Evolutionary conservation across 2,888 invertebrate species (phyloP).

Genomic region (Tetropium fuscum): DNA sequence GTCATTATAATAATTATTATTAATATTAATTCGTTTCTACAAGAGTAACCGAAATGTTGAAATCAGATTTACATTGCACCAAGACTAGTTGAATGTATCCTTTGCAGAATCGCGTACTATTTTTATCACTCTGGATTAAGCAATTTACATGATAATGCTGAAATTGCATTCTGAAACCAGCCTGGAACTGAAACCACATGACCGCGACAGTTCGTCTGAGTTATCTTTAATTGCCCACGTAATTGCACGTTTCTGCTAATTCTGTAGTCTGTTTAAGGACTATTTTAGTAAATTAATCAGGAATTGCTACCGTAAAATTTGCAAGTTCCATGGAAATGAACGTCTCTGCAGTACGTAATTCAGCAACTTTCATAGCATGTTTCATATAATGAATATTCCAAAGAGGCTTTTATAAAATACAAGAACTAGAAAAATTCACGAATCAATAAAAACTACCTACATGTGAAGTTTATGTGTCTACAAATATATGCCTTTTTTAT

Average conservation of each 20-base stretch:
- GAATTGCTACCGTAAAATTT: constrained; percentile 22
- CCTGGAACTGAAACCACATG: constrained; percentile 30
- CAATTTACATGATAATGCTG: constrained; percentile 33
- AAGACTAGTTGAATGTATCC: too few relatives aligned
- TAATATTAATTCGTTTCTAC: too few relatives aligned
- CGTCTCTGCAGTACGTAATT: too few relatives aligned
- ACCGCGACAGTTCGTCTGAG: constrained; percentile 30
- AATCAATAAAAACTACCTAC: too few relatives aligned
- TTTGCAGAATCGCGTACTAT: constrained; percentile 1
- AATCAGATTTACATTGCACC: too few relatives aligned
- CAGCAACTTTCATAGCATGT: not conserved
- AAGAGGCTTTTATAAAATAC: too few relatives aligned
- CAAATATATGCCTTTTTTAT: too few relatives aligned
- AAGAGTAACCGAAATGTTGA: too few relatives aligned
- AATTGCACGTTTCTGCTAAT: constrained; percentile 24
- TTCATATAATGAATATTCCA: not conserved
- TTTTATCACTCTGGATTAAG: constrained; percentile 28
- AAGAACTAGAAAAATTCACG: too few relatives aligned
- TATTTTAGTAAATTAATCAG: constrained; percentile 27
- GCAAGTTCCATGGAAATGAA: constrained; percentile 11
- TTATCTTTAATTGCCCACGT: constrained; percentile 26
- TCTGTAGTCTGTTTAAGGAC: constrained; percentile 8
- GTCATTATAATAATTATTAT: too few relatives aligned
- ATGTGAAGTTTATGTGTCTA: too few relatives aligned
- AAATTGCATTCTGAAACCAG: constrained; percentile 33